phyloP scores from a whole-genome alignment of 2,888 invertebrate genomes.

The Netelia fuscicornis region DNA sequence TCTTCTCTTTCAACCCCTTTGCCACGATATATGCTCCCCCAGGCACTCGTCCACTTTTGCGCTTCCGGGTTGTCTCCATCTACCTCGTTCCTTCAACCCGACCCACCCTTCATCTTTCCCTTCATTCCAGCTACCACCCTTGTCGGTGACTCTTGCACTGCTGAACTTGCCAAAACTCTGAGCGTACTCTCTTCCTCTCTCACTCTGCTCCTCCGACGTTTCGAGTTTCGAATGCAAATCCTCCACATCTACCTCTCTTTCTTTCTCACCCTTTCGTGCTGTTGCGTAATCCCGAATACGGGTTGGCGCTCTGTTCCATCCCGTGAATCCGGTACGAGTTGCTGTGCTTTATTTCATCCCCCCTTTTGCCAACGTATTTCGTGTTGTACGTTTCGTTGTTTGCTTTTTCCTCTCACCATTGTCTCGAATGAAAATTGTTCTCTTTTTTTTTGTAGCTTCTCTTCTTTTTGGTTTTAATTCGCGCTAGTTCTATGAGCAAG shows the following conservation, averaged over 20 bases:
- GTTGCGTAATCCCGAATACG: background rate
- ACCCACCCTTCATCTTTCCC: background rate
- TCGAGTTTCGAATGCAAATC: constrained; percentile 61
- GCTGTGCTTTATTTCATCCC: background rate
- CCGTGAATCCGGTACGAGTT: background rate
- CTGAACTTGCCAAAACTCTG: constrained; percentile 48
- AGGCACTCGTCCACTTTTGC: constrained; percentile 31
- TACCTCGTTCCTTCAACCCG: background rate
- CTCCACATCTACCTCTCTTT: background rate
- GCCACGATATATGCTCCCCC: constrained; percentile 2
- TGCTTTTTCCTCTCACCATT: background rate
- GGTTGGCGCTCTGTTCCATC: background rate
- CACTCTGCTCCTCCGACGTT: constrained; percentile 1
- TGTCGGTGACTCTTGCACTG: constrained; percentile 33
- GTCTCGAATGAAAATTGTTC: background rate
- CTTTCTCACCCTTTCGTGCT: background rate
- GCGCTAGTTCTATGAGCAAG: too few relatives aligned
- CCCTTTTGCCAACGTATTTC: background rate
- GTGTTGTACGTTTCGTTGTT: background rate
- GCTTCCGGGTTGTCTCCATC: constrained; percentile 38
- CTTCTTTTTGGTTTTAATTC: too few relatives aligned
- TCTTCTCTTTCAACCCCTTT: constrained; percentile 10
- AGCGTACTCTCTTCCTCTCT: constrained; percentile 3
- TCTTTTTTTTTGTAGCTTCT: too few relatives aligned
- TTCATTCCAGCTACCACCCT: background rate